Base-by-base conservation (phyloP, 2,113 vertebrate species). In the Pterocles gutturalis region DNA sequence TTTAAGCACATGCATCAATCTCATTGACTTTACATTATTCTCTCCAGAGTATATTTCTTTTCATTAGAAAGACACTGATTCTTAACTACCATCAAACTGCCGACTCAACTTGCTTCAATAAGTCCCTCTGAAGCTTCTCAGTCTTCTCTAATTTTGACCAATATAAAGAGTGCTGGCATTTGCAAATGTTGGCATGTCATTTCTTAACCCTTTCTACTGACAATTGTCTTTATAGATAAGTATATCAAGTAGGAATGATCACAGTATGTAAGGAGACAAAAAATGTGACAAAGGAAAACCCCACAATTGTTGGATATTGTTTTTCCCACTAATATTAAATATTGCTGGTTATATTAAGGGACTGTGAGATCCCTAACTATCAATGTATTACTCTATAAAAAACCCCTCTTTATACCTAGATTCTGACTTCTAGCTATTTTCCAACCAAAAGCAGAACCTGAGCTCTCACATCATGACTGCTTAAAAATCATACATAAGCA, bases 31-130 rank as follows among this genome's bases (percentile, higher is more conserved):
- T 66, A 87, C 70, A 57, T 87, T 93, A 65, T 80, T 90, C 62
- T 96, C 95, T 96, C 91, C 61, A 84, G 94, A 92, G 96, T 91
- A 92, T 93, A 96, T 95, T 97, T 95, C 95, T 87, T 97, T 96
- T 97, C 83, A 94, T 97, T 95, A 95, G 58, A 57, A 95, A 95
- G 87, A 87, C 73, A 85, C 73, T 80, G 57, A 84, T 90, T 95
- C 95, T 91, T 94, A 93, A 95, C 90, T 93, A 71, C 69, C 73
- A 83, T 87, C 89, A 93, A 95, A 93, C 49, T 92, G 73, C 72
- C 28, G 3, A 93, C 81, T 91, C 89, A 93, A 96, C 86, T 96
- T 92, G 69, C 61, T 92, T 91, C 87, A 96, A 17, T 90, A 89
- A 69, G 62, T 93, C 92, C 91, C 83, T 91, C 77, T 87, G 92